Conservation (phyloP, 2,797 vertebrate species). For the Eupleurogrammus muticus region DNA sequence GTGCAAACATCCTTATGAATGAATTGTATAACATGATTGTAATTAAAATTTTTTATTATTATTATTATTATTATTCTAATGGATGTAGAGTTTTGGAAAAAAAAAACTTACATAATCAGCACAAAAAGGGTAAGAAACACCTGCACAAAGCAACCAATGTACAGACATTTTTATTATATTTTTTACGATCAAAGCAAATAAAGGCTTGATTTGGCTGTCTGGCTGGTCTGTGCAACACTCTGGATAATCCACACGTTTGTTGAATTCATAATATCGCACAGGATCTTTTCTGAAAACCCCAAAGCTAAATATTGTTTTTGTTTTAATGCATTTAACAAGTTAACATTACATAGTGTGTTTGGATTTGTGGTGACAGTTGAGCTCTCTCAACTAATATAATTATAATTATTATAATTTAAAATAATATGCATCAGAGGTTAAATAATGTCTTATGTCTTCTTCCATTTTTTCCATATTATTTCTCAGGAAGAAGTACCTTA, state of each 20-base stretch:
- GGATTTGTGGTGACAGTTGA: conserved; percentile 2
- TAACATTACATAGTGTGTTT: neutral
- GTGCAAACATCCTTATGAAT: conserved; percentile 13
- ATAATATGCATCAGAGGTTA: no score
- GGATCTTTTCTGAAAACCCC: conserved; percentile 31
- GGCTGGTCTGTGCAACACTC: conserved; percentile 26
- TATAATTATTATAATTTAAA: no score
- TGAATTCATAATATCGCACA: conserved; percentile 27
- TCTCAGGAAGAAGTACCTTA: no score
- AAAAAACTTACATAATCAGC: conserved; percentile 35
- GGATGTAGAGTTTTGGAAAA: conserved; percentile 24
- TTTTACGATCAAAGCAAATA: conserved; percentile 44
- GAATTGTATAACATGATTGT: conserved; percentile 7
- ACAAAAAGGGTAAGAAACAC: neutral
- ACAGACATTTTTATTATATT: conserved; percentile 37
- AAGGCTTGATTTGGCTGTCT: conserved; percentile 25
- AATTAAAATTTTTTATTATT: conserved; percentile 40
- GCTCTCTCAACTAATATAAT: no score
- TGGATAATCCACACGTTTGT: conserved; percentile 12
- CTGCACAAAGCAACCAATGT: conserved; percentile 1
- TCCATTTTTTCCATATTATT: no score
- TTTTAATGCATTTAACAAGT: conserved; percentile 59
- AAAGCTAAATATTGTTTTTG: conserved; percentile 10
- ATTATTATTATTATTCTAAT: conserved; percentile 14
- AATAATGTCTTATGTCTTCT: no score